Percentiles rank a stretch among this genome's conserved stretches.
These are phyloP conservation scores for Leptopilina syphax DNA, from an alignment of 2,888 invertebrate genomes.

Conservation along the genomic window DNA sequence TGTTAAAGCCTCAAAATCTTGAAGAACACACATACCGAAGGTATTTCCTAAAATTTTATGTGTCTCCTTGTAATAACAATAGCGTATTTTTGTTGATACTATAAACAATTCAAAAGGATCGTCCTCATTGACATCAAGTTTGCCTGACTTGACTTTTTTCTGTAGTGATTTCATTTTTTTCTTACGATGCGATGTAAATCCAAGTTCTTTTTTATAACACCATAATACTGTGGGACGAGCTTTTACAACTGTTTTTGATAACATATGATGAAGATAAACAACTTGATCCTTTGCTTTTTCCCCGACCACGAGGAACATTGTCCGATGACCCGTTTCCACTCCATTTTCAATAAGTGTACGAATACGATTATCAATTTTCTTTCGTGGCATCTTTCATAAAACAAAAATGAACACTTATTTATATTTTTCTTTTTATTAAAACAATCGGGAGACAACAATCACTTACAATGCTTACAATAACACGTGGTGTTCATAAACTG, in stretches of 20 bases:
- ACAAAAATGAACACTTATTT: not conserved
- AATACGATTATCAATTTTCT: constrained; percentile 98
- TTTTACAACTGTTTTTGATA: constrained; percentile 95
- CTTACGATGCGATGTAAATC: constrained; percentile 87
- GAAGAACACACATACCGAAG: constrained; percentile 95
- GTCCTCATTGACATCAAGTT: constrained; percentile 93
- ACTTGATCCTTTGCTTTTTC: constrained; percentile 97
- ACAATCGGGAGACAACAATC: not conserved
- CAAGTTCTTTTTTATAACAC: constrained; percentile 95
- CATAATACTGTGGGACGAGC: constrained; percentile 96
- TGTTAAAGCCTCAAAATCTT: constrained; percentile 98
- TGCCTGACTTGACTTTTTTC: constrained; percentile 92
- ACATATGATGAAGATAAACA: constrained; percentile 97
- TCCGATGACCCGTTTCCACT: constrained; percentile 91
- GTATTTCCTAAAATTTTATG: constrained; percentile 99
- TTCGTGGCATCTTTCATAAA: constrained; percentile 85
- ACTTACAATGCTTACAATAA: not conserved
- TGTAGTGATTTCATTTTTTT: constrained; percentile 92
- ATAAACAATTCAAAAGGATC: constrained; percentile 98
- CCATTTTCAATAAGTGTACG: constrained; percentile 98
- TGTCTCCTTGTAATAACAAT: constrained; percentile 98
- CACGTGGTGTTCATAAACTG: constrained; percentile 1
- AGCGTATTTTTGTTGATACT: constrained; percentile 96
- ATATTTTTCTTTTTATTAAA: not conserved
- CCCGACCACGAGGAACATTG: constrained; percentile 96